Base-by-base conservation (phyloP, 2,888 invertebrate genomes). In the Cephus spinipes region DNA sequence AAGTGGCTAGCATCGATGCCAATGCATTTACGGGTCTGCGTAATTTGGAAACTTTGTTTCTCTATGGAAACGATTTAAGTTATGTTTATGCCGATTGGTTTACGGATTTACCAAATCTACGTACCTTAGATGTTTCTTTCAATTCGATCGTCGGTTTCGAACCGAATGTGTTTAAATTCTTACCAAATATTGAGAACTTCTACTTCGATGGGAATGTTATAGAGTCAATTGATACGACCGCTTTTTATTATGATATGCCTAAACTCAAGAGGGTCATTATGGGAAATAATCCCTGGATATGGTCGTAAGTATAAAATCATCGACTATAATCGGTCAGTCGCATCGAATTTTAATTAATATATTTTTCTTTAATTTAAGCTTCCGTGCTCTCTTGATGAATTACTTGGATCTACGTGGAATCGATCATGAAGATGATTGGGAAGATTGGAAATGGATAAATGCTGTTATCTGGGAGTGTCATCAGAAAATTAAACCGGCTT, bases 391-490 rank as follows among this genome's bases (percentile, higher is more conserved):
- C 12, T 82, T 90, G 35, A 86, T 82, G 9, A 86, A 87, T 85
- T 85, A 86, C 78, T 78, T 90, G 34, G 85, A 89, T 33, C 84
- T 86, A 73, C 85, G 85, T 69, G 87, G 82, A 23, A 87, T 90
- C 4, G 82, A 86, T 68, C 85, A 85, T 76, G 74, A 77, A 12
- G 88, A 89, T 36, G 85, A 87, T 36, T 90, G 88, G 88, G 89
- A 90, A 55, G 84, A 89, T 77, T 90, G 88, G 88, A 84, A 81
- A 32, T 90, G 90, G 90, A 86, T 90, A 81, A 89, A 82, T 73
- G 82, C 79, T n/a, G 79, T 79, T 2, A 84, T 88, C 71, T 87
- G 86, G 36, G 85, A 87, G 23, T 90, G 90, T 76, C 6, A 1
- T 40, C 1, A 15, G 4, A 34, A 34, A 11, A 15, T 12, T 6